Evolutionary conservation across 2,888 invertebrate genomes (phyloP).

Genomic region (Zhengitettix transpicula): DNA sequence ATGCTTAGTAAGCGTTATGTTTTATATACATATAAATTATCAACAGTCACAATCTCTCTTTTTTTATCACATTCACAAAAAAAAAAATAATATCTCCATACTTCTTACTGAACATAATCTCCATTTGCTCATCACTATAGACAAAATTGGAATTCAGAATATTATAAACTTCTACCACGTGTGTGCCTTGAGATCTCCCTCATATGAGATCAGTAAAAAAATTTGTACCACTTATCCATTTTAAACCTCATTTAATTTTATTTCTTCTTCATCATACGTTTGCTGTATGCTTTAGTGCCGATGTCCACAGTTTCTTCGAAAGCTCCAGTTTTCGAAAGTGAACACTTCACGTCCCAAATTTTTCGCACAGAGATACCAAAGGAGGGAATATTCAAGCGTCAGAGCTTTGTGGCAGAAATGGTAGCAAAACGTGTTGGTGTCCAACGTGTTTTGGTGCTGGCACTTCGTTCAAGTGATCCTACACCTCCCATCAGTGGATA

Average conservation of each 20-base stretch:
- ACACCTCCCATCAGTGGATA: constrained; percentile 24
- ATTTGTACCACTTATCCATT: too few relatives aligned
- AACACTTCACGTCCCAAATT: neutral
- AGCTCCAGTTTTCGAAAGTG: neutral
- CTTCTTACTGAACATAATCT: neutral
- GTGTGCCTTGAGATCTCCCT: too few relatives aligned
- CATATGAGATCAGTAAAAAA: too few relatives aligned
- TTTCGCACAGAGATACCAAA: neutral
- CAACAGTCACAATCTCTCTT: neutral
- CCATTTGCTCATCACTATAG: neutral
- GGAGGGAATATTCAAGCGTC: constrained; percentile 2
- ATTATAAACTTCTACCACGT: too few relatives aligned
- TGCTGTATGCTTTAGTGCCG: neutral
- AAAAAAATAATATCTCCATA: neutral
- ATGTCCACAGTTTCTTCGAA: too few relatives aligned
- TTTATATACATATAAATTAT: constrained; percentile 8
- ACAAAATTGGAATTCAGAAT: neutral
- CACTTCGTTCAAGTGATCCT: constrained; percentile 3
- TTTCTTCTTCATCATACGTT: neutral
- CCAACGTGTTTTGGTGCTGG: constrained; percentile 2
- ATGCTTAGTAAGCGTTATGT: constrained; percentile 12
- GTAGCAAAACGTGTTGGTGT: constrained; percentile 4
- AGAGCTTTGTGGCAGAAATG: constrained; percentile 6
- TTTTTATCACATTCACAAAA: neutral
- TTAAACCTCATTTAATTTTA: too few relatives aligned